Evolutionary conservation across 2,113 vertebrate genomes (phyloP), one percentile per base, ranked within the genome.

Genomic region (Tupaia chinensis): DNA sequence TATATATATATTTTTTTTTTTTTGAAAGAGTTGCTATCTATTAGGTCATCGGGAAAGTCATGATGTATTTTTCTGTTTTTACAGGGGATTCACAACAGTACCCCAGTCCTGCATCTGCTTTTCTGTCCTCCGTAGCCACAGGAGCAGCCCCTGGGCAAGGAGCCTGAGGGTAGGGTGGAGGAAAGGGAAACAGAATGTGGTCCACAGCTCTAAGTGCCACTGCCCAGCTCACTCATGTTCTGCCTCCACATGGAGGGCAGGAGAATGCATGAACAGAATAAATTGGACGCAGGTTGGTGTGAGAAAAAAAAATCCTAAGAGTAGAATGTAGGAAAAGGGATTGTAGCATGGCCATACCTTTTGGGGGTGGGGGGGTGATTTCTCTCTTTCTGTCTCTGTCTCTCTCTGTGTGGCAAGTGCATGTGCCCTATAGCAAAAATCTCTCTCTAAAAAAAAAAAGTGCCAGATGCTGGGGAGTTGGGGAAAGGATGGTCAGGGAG

Each of bases 231-330:
- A 77, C 9, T 97, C 96, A 96, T 95, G 91, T 91, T 97, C 68
- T 97, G 95, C 61, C 34, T 96, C 91, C 94, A 91, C 87, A 87
- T 89, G 83, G 91, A 44, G 68, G 81, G 95, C 83, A 94, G 74
- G 68, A 97, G 87, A 95, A 96, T 94, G 54, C 91, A 32, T 95
- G 83, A 74, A 96, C 54, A 84, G 44, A 44, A 96, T 98, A 96
- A 97, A 97, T 83, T 72, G n/a, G 93, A 97, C 96, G 53, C 56
- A 88, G 58, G 65, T 80, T 86, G 29, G 53, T 81, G 65, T 93
- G 25, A 44, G 44, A 44, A 44, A 44, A 44, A 44, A 44, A 44
- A 44, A 44, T 44, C 44, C 44, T 44, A 44, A 44, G 44, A 44
- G 44, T 44, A 44, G 44, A 44, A 44, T 44, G 44, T 44, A 44